Evolutionary conservation across 1,140 invertebrate genomes (phyloP).

Genomic region (Drosophila ananassae): DNA sequence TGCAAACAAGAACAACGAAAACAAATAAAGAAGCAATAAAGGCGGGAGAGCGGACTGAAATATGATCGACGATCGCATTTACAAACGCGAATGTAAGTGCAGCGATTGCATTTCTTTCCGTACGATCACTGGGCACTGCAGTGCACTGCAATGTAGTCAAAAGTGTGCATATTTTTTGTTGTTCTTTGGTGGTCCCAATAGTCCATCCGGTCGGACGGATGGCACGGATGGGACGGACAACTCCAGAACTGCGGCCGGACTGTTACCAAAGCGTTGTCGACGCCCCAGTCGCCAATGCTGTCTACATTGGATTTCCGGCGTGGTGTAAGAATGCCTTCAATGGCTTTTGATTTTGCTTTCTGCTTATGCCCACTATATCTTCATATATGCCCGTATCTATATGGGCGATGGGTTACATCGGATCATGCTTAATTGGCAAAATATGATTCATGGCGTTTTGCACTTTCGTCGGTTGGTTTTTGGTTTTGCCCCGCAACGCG

Average conservation of each 20-base stretch:
- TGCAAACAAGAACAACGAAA: neutral
- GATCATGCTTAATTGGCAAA: slow-evolving; percentile 80
- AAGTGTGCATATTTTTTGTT: slow-evolving; percentile 63
- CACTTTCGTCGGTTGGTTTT: slow-evolving; percentile 54
- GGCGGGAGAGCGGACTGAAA: slow-evolving; percentile 58
- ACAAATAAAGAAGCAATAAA: slow-evolving; percentile 10
- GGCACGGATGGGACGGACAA: slow-evolving; percentile 7
- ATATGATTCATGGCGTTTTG: slow-evolving; percentile 80
- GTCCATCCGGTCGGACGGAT: slow-evolving; percentile 66
- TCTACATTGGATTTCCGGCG: slow-evolving; percentile 78
- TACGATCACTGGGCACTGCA: neutral
- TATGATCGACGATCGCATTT: slow-evolving; percentile 78
- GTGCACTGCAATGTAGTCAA: slow-evolving; percentile 38
- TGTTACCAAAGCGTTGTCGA: slow-evolving; percentile 62
- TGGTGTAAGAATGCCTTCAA: slow-evolving; percentile 77
- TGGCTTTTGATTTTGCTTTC: slow-evolving; percentile 38
- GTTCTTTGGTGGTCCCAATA: slow-evolving; percentile 79
- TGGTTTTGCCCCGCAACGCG: slow-evolving; percentile 3
- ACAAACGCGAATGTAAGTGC: slow-evolving; percentile 71
- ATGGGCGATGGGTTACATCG: slow-evolving; percentile 54
- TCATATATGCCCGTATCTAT: slow-evolving; percentile 15
- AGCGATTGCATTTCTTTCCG: slow-evolving; percentile 51
- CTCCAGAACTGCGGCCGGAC: neutral
- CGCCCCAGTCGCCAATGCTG: slow-evolving; percentile 77
- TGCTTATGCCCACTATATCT: slow-evolving; percentile 19